phyloP scores from a whole-genome alignment of 2,797 vertebrate genomes.

The Sebastes matsubarae region DNA sequence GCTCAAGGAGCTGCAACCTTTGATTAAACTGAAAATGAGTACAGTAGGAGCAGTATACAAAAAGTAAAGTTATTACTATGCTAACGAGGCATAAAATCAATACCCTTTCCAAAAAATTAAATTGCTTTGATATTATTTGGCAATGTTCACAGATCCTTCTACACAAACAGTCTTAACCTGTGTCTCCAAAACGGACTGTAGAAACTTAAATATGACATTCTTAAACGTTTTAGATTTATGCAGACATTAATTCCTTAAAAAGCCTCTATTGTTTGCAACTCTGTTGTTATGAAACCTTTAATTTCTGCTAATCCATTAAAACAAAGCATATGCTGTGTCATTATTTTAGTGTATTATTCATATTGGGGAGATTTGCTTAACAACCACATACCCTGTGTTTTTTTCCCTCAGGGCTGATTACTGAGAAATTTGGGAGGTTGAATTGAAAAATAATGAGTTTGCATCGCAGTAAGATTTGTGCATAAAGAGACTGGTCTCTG shows the following conservation, averaged over 20 bases:
- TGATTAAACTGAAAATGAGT: background rate
- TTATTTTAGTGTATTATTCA: background rate
- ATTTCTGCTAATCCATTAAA: background rate
- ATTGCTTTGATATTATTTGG: background rate
- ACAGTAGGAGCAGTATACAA: background rate
- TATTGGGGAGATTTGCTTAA: background rate
- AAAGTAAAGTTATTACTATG: background rate
- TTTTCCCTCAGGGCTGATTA: background rate
- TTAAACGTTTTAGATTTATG: background rate
- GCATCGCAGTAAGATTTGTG: background rate
- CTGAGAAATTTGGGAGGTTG: background rate
- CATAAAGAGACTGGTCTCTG: background rate
- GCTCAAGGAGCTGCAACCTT: background rate
- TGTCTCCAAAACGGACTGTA: background rate
- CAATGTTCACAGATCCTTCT: background rate
- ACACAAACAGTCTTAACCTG: background rate
- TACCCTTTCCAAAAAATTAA: background rate
- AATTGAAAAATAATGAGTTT: conserved; percentile 28
- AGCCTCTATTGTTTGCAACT: background rate
- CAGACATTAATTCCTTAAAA: background rate
- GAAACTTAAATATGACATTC: background rate
- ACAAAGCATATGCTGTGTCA: background rate
- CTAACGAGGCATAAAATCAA: background rate
- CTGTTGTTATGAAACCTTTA: background rate
- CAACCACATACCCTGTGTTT: background rate